A percentile compares a stretch with the other conserved stretches of the same genome.
Conservation (phyloP, 2,888 invertebrate species). For the Lymantria dispar region DNA sequence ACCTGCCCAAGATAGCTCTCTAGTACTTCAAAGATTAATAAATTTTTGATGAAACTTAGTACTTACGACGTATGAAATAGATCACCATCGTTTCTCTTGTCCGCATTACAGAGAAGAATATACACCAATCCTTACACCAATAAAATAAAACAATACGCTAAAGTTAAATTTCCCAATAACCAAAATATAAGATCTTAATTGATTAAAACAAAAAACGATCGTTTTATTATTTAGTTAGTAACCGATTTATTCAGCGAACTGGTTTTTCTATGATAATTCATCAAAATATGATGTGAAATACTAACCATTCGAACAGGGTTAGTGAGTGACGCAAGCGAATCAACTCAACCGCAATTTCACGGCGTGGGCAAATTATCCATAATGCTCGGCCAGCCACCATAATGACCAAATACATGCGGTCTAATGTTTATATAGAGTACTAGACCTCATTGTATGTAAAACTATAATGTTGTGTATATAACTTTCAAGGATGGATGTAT, state of each 20-base stretch:
- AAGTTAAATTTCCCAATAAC: too few relatives aligned
- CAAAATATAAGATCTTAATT: slow-evolving; percentile 4
- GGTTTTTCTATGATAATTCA: too few relatives aligned
- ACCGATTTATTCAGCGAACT: slow-evolving; percentile 38
- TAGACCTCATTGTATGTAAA: slow-evolving; percentile 31
- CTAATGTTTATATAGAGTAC: slow-evolving; percentile 32
- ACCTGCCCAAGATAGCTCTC: too few relatives aligned
- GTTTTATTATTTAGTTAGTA: slow-evolving; percentile 39
- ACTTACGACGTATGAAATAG: too few relatives aligned
- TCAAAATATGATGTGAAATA: not conserved
- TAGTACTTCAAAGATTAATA: too few relatives aligned
- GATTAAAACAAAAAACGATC: slow-evolving; percentile 40
- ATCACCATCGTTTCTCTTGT: too few relatives aligned
- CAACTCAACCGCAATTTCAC: slow-evolving; percentile 23
- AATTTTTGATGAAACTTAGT: too few relatives aligned
- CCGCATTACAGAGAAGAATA: too few relatives aligned
- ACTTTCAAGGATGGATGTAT: slow-evolving; percentile 32
- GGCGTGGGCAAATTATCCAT: slow-evolving; percentile 28
- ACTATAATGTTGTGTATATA: slow-evolving; percentile 36
- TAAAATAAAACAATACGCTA: too few relatives aligned
- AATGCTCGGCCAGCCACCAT: slow-evolving; percentile 21
- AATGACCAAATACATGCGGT: slow-evolving; percentile 25
- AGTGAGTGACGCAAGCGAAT: slow-evolving; percentile 24
- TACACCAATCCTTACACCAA: too few relatives aligned
- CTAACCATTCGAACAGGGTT: slow-evolving; percentile 10